phyloP scores from a whole-genome alignment of 2,888 invertebrate species.

The Polyploca ridens region DNA sequence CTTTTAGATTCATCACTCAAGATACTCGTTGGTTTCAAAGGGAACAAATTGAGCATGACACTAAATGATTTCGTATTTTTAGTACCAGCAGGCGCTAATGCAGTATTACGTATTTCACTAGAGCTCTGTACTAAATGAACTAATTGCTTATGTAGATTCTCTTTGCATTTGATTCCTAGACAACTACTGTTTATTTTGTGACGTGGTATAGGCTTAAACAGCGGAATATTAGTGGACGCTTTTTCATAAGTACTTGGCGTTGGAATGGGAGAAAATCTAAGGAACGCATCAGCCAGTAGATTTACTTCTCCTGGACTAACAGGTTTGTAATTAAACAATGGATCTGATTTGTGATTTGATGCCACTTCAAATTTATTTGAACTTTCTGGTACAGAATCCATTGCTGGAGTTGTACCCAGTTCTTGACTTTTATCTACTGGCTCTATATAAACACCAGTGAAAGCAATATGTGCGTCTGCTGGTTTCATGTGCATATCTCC shows the following conservation, averaged over 20 bases:
- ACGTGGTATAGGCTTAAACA: conserved; percentile 57
- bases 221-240: conserved; percentile 44
- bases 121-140: conserved; percentile 26
- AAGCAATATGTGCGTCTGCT: conserved; percentile 62
- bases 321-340: conserved; percentile 89
- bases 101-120: conserved; percentile 35
- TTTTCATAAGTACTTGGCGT: conserved; percentile 38
- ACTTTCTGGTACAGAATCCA: conserved; percentile 44
- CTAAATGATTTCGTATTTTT: conserved; percentile 83
- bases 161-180: conserved; percentile 46
- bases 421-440: conserved; percentile 45
- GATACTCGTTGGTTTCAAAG: conserved; percentile 63
- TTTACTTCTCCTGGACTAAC: conserved; percentile 90
- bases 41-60: conserved; percentile 87
- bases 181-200: conserved; percentile 48
- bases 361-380: conserved; percentile 50
- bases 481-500: conserved; percentile 66
- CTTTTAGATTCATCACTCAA: conserved; percentile 42
- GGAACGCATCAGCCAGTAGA: conserved; percentile 85
- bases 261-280: conserved; percentile 62
- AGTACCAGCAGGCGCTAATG: conserved; percentile 33
- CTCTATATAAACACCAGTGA: conserved; percentile 71
- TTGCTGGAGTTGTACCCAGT: conserved; percentile 22
- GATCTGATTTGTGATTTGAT: conserved; percentile 81
- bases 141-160: conserved; percentile 26